Evolutionary conservation across 2,888 invertebrate species (phyloP), one percentile per base, ranked within the genome.

Genomic region (Caenorhabditis imperialis): DNA sequence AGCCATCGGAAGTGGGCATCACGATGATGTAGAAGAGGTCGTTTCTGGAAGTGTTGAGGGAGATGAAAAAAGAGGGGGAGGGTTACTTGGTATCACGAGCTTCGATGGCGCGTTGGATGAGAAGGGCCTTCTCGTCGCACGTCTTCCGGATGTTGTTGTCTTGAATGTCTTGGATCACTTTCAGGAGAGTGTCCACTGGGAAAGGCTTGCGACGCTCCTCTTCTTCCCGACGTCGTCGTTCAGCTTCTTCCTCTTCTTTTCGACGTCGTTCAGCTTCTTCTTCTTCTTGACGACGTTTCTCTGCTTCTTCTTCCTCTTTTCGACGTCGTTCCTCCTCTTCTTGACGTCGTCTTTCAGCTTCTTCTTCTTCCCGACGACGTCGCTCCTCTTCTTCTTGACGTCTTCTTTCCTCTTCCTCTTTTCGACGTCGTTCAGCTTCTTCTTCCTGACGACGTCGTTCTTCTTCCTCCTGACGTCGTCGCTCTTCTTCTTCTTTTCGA

Each of bases 21-120:
- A 40, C 40, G 40, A 40, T 4, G 16, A 40, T 16, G 40, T 40
- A 40, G 40, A 40, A 40, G 40, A 40, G 10, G 16, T 40, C 40
- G 40, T 40, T 37, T 3, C 12, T 37, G 37, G 37, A 37, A 3
- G 37, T 16, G 37, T 37, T 37, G 37, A 37, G n/a, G n/a, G 37
- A 37, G 37, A 3, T 37, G 37, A 3, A 16, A 16, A 37, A 37
- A 16, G n/a, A 37, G 10, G 37, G 12, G 5, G 37, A 37, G n/a
- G n/a, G n/a, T n/a, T n/a, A n/a, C n/a, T n/a, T n/a, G n/a, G n/a
- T n/a, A n/a, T n/a, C n/a, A n/a, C 37, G 5, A 37, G 37, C 10
- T 37, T 37, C 37, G 14, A 37, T 3, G 2, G 37, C 37, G 10
- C n/a, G 14, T 8, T 16, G 37, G 37, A 37, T 37, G 14, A 37